A percentile compares a stretch with the other conserved stretches of the same genome.
Evolutionary conservation across 2,888 invertebrate genomes (phyloP).

Genomic region (Lottia scabra): DNA sequence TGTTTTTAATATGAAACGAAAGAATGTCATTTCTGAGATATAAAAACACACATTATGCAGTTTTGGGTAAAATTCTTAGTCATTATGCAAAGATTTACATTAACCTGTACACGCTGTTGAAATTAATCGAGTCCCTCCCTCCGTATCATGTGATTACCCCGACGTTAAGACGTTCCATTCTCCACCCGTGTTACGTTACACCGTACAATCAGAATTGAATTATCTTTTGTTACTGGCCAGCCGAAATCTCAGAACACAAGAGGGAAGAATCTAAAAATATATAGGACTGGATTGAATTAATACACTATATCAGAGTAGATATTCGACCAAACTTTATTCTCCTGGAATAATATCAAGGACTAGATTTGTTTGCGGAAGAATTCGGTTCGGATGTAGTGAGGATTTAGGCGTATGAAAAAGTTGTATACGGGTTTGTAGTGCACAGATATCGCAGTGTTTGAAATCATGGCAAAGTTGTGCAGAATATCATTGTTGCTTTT

Average conservation of each 20-base stretch:
- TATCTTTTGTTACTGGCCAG: too few relatives aligned
- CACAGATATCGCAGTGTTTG: not conserved
- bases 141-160: not conserved
- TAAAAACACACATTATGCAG: too few relatives aligned
- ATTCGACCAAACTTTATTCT: not conserved
- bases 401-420: not conserved
- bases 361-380: not conserved
- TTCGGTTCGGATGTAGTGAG: not conserved
- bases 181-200: not conserved
- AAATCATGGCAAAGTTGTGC: not conserved
- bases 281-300: not conserved
- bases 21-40: too few relatives aligned
- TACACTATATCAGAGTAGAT: not conserved
- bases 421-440: not conserved
- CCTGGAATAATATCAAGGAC: not conserved
- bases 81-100: too few relatives aligned
- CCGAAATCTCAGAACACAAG: too few relatives aligned
- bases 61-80: too few relatives aligned
- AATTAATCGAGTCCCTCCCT: not conserved
- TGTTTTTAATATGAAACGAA: too few relatives aligned
- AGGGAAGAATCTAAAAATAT: too few relatives aligned
- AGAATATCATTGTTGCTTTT: not conserved
- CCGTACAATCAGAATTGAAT: too few relatives aligned
- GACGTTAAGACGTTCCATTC: not conserved
- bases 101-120: not conserved